Conservation (phyloP, 2,113 vertebrate species). For the Peromyscus leucopus region DNA sequence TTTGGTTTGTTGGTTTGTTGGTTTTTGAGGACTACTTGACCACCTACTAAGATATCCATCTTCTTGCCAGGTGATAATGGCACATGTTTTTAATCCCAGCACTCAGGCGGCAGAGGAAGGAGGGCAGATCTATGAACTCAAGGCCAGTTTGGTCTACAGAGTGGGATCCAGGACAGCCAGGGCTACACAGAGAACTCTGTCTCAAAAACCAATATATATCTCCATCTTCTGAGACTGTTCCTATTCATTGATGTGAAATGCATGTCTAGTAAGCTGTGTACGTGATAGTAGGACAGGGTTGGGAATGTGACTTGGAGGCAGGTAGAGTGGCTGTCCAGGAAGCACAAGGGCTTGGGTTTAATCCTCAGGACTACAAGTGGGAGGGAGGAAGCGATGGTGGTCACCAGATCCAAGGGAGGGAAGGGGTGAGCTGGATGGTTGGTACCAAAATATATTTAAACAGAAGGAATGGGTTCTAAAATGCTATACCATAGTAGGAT, state of each 20-base stretch:
- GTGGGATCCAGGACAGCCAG: background rate
- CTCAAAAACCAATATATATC: background rate
- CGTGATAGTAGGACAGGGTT: background rate
- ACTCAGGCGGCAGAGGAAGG: background rate
- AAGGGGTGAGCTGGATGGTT: background rate
- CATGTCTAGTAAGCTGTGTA: background rate
- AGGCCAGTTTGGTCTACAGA: background rate
- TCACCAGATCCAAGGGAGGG: background rate
- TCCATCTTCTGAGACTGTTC: background rate
- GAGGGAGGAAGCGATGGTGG: background rate
- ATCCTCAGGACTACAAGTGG: background rate
- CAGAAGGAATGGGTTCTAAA: background rate
- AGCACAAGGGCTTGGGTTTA: background rate
- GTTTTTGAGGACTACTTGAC: background rate
- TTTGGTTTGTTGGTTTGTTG: background rate
- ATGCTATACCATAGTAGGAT: background rate
- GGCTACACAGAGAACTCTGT: background rate
- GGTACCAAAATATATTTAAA: background rate
- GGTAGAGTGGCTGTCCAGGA: background rate
- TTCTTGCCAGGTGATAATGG: background rate
- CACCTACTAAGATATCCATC: background rate
- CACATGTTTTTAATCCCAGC: background rate
- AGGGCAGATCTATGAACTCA: background rate
- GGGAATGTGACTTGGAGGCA: background rate
- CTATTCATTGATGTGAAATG: background rate